A percentile compares a stretch with the other conserved stretches of the same genome.
phyloP scores from a whole-genome alignment of 2,113 vertebrate species.

The Mionectes macconnelli region DNA sequence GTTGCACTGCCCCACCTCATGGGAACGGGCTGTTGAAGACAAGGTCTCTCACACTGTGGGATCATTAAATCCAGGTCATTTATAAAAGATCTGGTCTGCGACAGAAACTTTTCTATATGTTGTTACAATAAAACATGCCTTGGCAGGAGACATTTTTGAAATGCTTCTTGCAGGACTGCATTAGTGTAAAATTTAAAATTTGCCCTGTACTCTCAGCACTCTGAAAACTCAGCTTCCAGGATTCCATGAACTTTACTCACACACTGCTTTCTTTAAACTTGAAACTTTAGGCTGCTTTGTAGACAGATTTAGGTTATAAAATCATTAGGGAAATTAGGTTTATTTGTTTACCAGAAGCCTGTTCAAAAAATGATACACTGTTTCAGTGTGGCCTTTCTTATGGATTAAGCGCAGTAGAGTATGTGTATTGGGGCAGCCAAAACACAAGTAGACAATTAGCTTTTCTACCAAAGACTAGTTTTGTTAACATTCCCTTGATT shows the following conservation, averaged over 20 bases:
- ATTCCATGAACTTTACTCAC: not conserved
- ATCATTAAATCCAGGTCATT: not conserved
- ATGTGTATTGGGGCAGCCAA: constrained; percentile 12
- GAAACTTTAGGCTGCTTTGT: not conserved
- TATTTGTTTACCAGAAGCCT: not conserved
- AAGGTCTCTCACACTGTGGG: not conserved
- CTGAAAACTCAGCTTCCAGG: not conserved
- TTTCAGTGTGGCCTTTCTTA: not conserved
- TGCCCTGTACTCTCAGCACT: not conserved
- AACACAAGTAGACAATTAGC: constrained; percentile 28
- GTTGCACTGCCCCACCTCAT: not conserved
- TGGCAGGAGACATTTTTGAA: not conserved
- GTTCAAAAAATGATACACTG: not conserved
- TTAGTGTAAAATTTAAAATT: not conserved
- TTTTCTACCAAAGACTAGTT: constrained; percentile 26
- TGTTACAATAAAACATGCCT: not conserved
- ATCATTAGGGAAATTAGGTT: not conserved
- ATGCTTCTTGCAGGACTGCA: not conserved
- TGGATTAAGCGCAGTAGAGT: not conserved
- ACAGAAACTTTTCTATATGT: not conserved
- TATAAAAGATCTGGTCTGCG: not conserved
- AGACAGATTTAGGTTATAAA: not conserved
- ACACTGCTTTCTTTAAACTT: not conserved
- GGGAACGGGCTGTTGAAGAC: not conserved
- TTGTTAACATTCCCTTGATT: constrained; percentile 45